Base-by-base conservation (phyloP, 2,113 vertebrate genomes). In the Corythornis madagascariensis region DNA sequence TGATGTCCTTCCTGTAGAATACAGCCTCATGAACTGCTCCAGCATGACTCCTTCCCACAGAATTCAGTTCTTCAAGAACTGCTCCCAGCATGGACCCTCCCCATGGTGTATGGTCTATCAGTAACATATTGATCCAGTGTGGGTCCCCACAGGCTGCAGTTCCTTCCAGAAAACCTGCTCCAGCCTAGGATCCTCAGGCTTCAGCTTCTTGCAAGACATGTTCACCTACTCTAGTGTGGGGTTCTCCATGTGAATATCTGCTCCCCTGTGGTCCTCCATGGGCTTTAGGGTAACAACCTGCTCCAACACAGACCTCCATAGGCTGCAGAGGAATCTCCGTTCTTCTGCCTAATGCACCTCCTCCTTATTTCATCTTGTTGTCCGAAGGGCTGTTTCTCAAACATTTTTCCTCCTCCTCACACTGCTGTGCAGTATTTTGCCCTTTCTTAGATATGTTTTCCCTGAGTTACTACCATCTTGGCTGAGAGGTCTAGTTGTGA, bases 81-180 rank as follows among this genome's bases (percentile, higher is more conserved):
- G 28, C 5, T 56, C 24, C 12, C 12, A 33, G 9, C 6, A 11
- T 13, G 10, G 7, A 10, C 7, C 9, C 4, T 45, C 7, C 64
- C 33, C 18, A 16, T 10, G 12, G 7, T 1, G 1, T 38, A 22
- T 17, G 2, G 6, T 40, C 43, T 31, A 19, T 24, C 29, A 63
- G 35, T 33, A 84, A 6, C 10, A 60, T 17, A 40, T 7, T 35
- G 72, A 45, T n/a, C 16, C 4, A 25, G 3, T 26, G 21, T 31
- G 13, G 6, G 3, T 16, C 7, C 7, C 11, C 15, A 29, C 0
- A 2, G 14, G 13, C 19, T 7, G 8, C 13, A 55, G 8, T 7
- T 88, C 22, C n/a, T 50, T 9, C 15, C 43, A 79, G 47, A 48
- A 84, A 70, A 31, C 6, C 9, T 65, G 8, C 16, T 52, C 7